Conservation (phyloP, 2,113 vertebrate species). For the Cyprinodon brontotheroides region DNA sequence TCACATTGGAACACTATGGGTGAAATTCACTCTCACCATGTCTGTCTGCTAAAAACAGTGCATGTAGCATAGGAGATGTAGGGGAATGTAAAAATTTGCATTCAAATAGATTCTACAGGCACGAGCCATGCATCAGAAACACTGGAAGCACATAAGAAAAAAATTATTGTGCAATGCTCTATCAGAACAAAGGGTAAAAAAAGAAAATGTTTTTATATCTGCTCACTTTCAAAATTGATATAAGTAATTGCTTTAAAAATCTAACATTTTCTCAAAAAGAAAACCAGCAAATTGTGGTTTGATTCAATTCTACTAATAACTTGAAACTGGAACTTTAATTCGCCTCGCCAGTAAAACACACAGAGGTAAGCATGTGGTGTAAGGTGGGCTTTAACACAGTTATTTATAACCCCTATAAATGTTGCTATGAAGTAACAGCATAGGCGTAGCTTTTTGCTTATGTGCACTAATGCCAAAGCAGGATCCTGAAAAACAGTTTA, state of each 20-base stretch:
- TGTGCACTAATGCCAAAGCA: conserved; percentile 19
- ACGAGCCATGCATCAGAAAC: conserved; percentile 69
- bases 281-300: not conserved
- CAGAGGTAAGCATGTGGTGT: conserved; percentile 10
- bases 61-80: conserved; percentile 63
- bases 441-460: conserved; percentile 37
- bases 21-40: conserved; percentile 59
- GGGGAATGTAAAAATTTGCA: conserved; percentile 74
- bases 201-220: conserved; percentile 26
- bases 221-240: conserved; percentile 27
- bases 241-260: conserved; percentile 47
- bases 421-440: conserved; percentile 36
- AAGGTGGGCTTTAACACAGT: conserved; percentile 10
- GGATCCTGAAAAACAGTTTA: conserved; percentile 16
- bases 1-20: conserved; percentile 53
- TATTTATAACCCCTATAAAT: conserved; percentile 37
- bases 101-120: conserved; percentile 72
- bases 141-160: conserved; percentile 54
- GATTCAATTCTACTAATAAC: not conserved
- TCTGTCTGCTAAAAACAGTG: conserved; percentile 57
- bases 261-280: conserved; percentile 4
- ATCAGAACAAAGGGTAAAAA: conserved; percentile 16
- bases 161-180: conserved; percentile 31
- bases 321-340: conserved; percentile 26
- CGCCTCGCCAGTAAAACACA: conserved; percentile 5